phyloP scores from a whole-genome alignment of 2,113 vertebrate genomes.

The Egretta garzetta region DNA sequence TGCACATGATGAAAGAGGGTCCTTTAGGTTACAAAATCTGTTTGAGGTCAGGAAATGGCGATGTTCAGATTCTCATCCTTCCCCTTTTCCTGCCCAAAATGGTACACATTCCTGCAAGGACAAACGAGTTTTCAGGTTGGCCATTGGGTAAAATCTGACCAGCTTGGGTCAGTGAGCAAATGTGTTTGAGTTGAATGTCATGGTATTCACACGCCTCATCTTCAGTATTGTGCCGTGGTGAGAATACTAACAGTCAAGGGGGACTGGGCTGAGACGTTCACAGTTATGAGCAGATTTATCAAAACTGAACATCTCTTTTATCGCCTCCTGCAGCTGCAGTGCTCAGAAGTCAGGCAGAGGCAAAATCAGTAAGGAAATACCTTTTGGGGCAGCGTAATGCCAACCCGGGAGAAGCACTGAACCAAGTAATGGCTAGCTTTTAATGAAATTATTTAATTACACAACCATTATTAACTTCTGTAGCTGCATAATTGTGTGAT shows the following conservation, averaged over 20 bases:
- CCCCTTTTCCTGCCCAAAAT: background rate
- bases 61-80: background rate
- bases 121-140: background rate
- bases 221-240: accelerated
- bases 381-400: background rate
- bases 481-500: background rate
- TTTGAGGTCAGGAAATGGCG: background rate
- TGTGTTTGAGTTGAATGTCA: background rate
- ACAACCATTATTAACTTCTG: background rate
- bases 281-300: background rate
- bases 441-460: background rate
- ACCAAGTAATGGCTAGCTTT: background rate
- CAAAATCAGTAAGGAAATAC: background rate
- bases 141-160: background rate
- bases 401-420: background rate
- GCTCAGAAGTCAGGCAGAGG: background rate
- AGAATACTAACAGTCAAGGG: background rate
- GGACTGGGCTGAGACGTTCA: background rate
- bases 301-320: background rate
- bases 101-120: background rate
- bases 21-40: background rate
- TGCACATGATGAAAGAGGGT: background rate
- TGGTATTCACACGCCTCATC: accelerated
- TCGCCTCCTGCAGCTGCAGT: background rate
- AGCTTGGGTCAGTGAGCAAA: background rate